Percentiles rank a stretch among this genome's conserved stretches.
Evolutionary conservation across 2,113 vertebrate genomes (phyloP).

Genomic region (Melanerpes formicivorus): DNA sequence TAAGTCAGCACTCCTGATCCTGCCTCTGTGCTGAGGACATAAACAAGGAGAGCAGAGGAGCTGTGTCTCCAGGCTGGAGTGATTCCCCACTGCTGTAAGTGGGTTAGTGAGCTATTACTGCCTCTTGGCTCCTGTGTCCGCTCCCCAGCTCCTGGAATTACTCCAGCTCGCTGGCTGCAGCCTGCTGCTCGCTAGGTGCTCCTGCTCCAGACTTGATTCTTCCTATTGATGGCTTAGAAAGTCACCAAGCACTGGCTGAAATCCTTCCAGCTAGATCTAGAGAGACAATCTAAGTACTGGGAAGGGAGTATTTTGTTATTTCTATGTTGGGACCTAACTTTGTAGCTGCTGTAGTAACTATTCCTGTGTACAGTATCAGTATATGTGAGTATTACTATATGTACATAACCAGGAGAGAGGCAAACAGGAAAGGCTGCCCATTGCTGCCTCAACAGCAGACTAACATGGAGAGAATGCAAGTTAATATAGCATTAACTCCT

Average conservation of each 20-base stretch:
- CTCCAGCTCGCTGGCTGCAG: background rate
- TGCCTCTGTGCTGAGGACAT: background rate
- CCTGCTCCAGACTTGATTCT: background rate
- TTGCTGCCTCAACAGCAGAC: background rate
- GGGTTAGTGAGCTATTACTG: background rate
- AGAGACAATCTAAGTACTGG: background rate
- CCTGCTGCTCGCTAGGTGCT: background rate
- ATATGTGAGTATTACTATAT: too few relatives aligned
- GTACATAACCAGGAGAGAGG: background rate
- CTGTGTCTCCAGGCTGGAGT: background rate
- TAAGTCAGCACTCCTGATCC: rapidly evolving
- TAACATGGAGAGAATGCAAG: background rate
- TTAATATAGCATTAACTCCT: background rate
- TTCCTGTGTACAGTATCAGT: background rate
- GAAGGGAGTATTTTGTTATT: background rate
- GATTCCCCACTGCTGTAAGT: background rate
- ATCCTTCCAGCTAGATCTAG: background rate
- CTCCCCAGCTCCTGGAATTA: background rate
- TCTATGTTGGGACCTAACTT: background rate
- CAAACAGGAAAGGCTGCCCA: background rate
- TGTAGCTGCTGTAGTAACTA: background rate
- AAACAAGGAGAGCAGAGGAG: background rate
- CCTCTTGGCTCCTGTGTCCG: background rate
- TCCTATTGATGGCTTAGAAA: background rate
- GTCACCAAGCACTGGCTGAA: background rate